A percentile compares a stretch with the other conserved stretches of the same genome.
phyloP scores from a whole-genome alignment of 2,797 vertebrate genomes.

The Oryzias dopingdopingensis region DNA sequence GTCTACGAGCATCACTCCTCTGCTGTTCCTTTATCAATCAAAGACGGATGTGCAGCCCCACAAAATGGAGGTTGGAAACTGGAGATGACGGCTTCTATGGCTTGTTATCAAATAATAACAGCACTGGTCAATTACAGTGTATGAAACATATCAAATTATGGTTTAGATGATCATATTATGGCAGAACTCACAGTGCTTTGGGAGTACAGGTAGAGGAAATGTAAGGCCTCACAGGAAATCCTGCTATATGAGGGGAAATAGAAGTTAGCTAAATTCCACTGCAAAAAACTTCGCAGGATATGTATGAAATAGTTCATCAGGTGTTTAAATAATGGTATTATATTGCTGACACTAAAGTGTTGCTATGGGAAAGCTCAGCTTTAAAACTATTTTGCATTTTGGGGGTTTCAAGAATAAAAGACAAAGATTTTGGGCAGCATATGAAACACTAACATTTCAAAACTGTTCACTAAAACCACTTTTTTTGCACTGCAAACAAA shows the following conservation, averaged over 20 bases:
- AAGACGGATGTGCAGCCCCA: conserved; percentile 2
- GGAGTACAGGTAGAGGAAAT: conserved; percentile 39
- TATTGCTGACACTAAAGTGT: no score
- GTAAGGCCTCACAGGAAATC: conserved; percentile 43
- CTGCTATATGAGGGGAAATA: conserved; percentile 41
- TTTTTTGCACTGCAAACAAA: no score
- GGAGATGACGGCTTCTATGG: conserved; percentile 42
- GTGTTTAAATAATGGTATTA: background rate
- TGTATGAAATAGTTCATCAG: conserved; percentile 13
- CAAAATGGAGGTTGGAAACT: conserved; percentile 32
- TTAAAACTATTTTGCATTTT: no score
- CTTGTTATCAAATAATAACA: conserved; percentile 56
- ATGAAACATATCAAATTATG: conserved; percentile 61
- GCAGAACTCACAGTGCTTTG: conserved; percentile 34
- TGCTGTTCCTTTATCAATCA: conserved; percentile 8
- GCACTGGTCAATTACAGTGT: conserved; percentile 41
- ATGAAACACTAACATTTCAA: no score
- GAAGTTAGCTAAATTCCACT: conserved; percentile 33
- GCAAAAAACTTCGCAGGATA: conserved; percentile 25
- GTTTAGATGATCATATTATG: conserved; percentile 59
- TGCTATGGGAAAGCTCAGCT: no score
- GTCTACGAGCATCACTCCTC: conserved; percentile 11
- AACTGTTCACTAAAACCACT: no score
- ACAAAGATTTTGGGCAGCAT: no score
- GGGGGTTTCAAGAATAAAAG: no score